A percentile compares a stretch with the other conserved stretches of the same genome.
Evolutionary conservation across 1,140 invertebrate species (phyloP).

Genomic region (Diuraphis noxia): DNA sequence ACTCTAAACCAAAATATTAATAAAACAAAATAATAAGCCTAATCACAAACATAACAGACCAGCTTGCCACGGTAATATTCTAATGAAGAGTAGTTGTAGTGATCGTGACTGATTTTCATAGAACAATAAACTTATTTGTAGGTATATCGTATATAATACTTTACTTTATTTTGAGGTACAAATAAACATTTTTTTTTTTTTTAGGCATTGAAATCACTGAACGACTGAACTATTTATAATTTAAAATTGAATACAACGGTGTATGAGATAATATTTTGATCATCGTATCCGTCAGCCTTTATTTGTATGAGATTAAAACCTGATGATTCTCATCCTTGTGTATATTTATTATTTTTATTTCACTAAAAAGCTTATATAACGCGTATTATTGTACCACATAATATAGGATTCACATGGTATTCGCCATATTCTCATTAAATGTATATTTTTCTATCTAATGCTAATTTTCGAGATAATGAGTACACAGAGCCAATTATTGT

Average conservation of each 20-base stretch:
- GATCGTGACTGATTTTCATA: neutral
- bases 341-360: neutral
- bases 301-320: neutral
- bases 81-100: neutral
- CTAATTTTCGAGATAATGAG: no score
- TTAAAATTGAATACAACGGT: neutral
- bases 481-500: no score
- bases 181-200: neutral
- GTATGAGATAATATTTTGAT: neutral
- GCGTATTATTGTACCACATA: neutral
- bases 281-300: neutral
- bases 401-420: neutral
- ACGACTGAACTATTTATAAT: neutral
- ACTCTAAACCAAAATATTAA: conserved; percentile 7
- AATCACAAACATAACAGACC: neutral
- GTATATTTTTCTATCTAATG: no score
- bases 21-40: conserved; percentile 36
- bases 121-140: neutral
- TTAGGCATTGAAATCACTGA: neutral
- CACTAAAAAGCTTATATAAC: neutral
- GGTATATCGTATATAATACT: neutral
- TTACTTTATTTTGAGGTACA: neutral
- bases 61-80: neutral
- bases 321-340: neutral
- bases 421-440: neutral